Percentiles rank a stretch among this genome's conserved stretches.
Evolutionary conservation across 2,888 invertebrate genomes (phyloP).

Genomic region (Dermolepida albohirtum): DNA sequence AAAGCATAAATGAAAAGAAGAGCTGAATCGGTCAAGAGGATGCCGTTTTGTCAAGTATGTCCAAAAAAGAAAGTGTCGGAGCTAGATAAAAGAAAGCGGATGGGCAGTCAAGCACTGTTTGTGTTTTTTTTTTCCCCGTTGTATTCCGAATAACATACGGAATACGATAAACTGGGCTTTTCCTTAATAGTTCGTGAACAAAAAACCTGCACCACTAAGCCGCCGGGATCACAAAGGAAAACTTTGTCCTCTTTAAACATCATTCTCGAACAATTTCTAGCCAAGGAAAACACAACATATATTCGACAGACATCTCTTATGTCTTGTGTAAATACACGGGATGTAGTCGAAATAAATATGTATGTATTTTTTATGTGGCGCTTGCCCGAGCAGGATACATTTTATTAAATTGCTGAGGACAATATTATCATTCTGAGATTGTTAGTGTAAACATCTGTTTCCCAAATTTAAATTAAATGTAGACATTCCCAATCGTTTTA

Average conservation of each 20-base stretch:
- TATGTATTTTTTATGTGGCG: slow-evolving; percentile 7
- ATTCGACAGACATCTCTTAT: slow-evolving; percentile 1
- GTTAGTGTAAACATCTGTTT: too few species aligned
- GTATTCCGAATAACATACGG: slow-evolving; percentile 27
- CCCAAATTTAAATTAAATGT: too few species aligned
- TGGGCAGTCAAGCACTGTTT: slow-evolving; percentile 24
- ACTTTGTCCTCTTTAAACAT: slow-evolving; percentile 37
- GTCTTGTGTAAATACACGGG: slow-evolving; percentile 20
- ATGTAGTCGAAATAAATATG: slow-evolving; percentile 26
- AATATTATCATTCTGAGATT: too few species aligned
- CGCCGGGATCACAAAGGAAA: slow-evolving; percentile 34
- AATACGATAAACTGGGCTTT: slow-evolving; percentile 31
- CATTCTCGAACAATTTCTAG: slow-evolving; percentile 28
- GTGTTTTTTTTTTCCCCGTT: slow-evolving; percentile 9
- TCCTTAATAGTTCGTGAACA: slow-evolving; percentile 33
- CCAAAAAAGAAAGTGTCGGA: slow-evolving; percentile 21
- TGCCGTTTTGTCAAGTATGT: slow-evolving; percentile 18
- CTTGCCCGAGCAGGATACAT: too few species aligned
- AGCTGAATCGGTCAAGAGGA: slow-evolving; percentile 27
- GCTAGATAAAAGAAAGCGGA: slow-evolving; percentile 13
- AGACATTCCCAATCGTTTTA: too few species aligned
- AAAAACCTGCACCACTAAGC: slow-evolving; percentile 28
- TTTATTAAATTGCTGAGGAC: too few species aligned
- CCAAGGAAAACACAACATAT: slow-evolving; percentile 13
- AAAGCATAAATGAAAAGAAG: slow-evolving; percentile 11